A percentile compares a stretch with the other conserved stretches of the same genome.
phyloP scores from a whole-genome alignment of 2,797 vertebrate genomes.

The Mus caroli region DNA sequence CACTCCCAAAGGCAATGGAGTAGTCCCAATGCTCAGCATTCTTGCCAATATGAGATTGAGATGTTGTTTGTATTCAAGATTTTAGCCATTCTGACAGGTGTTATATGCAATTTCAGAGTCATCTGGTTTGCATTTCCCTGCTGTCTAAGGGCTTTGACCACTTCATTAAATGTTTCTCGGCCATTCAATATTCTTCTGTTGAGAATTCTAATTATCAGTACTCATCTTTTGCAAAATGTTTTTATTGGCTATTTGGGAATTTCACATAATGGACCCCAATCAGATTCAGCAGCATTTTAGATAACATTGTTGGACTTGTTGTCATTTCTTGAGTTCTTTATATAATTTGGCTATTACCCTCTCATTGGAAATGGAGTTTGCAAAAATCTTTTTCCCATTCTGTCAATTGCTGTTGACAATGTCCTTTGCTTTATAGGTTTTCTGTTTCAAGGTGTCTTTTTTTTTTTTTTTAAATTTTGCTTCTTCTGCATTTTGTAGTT shows the following conservation, averaged over 20 bases:
- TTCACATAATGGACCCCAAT: background rate
- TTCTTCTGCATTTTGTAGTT: background rate
- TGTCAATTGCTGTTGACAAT: background rate
- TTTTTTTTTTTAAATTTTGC: background rate
- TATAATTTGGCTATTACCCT: background rate
- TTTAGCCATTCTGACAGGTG: background rate
- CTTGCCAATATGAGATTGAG: background rate
- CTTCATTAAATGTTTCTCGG: background rate
- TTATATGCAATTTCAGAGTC: background rate
- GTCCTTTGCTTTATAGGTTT: background rate
- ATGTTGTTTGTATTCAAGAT: background rate
- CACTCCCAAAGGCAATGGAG: background rate
- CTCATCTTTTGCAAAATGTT: too few relatives aligned
- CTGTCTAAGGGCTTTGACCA: background rate
- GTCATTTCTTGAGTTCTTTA: background rate
- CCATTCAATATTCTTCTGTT: background rate
- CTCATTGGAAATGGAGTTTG: background rate
- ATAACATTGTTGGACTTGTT: background rate
- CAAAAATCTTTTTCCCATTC: background rate
- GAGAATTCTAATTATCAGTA: background rate
- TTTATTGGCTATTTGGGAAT: background rate
- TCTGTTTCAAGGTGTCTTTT: background rate
- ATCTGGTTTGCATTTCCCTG: background rate
- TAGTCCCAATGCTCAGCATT: background rate
- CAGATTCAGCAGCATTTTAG: background rate